A percentile compares a stretch with the other conserved stretches of the same genome.
phyloP scores from a whole-genome alignment of 1,140 invertebrate genomes.

The Zaprionus nigranus region DNA sequence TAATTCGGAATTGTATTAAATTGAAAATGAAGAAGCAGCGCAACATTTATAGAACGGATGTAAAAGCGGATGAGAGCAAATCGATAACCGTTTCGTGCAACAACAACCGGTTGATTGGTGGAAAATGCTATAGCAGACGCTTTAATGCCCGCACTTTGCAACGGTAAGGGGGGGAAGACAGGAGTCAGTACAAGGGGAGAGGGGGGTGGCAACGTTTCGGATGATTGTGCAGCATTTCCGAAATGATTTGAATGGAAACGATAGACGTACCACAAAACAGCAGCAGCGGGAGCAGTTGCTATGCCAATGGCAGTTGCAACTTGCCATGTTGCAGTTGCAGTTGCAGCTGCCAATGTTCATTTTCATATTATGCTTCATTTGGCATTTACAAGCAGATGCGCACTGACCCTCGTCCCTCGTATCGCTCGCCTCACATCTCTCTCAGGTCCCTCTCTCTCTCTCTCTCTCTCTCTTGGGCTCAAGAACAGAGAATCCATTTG shows the following conservation, averaged over 20 bases:
- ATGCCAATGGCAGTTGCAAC: background rate
- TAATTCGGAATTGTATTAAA: constrained; percentile 5
- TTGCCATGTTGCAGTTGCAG: background rate
- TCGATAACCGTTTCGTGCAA: constrained; percentile 5
- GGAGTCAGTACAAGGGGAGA: background rate
- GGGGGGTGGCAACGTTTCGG: background rate
- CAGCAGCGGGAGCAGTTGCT: background rate
- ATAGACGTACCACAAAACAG: background rate
- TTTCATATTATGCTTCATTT: constrained; percentile 36
- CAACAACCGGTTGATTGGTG: constrained; percentile 9
- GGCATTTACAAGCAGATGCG: constrained; percentile 27
- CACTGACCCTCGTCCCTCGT: background rate
- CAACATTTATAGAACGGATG: constrained; percentile 32
- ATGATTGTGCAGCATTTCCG: constrained; percentile 16
- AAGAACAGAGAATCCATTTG: constrained; percentile 33
- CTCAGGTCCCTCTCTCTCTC: background rate
- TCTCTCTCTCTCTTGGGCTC: background rate
- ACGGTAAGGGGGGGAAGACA: constrained; percentile 44
- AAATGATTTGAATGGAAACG: constrained; percentile 21
- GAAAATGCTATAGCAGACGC: constrained; percentile 13
- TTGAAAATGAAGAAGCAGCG: constrained; percentile 46
- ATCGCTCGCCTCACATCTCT: background rate
- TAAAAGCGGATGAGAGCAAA: constrained; percentile 33
- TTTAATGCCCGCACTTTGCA: constrained; percentile 30
- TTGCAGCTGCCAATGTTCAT: constrained; percentile 25